Base-by-base conservation (phyloP, 1,140 invertebrate species). In the Meteorus sp. region DNA sequence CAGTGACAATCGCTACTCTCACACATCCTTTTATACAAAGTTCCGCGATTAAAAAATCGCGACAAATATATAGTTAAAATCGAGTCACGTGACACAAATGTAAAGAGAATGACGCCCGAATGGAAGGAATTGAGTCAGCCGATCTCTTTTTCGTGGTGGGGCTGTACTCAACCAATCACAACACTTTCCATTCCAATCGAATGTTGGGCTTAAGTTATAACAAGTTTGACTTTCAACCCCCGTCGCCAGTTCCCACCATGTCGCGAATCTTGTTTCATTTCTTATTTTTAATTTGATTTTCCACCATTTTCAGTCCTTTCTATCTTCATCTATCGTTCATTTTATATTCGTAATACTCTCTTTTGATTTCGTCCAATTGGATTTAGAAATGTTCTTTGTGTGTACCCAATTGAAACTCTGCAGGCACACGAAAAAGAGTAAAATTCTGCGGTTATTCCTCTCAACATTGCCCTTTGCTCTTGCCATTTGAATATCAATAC, bases 11-110 rank as follows among this genome's bases (percentile, higher is more conserved):
- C 44, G n/a, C 6, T 45, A 29, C 20, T 44, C 44, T 51, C 52
- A 56, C 58, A 59, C 59, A 64, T 37, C 55, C 66, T 78, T 78
- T 78, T 79, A 79, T 79, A 79, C 64, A 51, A 61, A 67, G 17
- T 11, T 3, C 6, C 29, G 20, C 39, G 15, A 27, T 41, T 57
- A 61, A 73, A 74, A 77, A 78, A 78, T 71, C 56, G 23, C 37
- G 60, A 65, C 11, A 44, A 57, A 48, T 56, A 57, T 61, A 62
- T 35, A 59, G 19, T 50, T 51, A 51, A 63, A 65, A 56, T 66
- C 72, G 62, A 57, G 55, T 69, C 73, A 75, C 68, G 72, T 74
- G 73, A 60, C 43, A 50, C 37, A 15, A 13, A 39, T 41, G 56
- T 33, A 43, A 60, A 44, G 56, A 45, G 54, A 58, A 62, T 79